A percentile compares a stretch with the other conserved stretches of the same genome.
These are phyloP conservation scores for Tetrao urogallus DNA, from an alignment of 2,113 vertebrate species.

Conservation along the genomic window DNA sequence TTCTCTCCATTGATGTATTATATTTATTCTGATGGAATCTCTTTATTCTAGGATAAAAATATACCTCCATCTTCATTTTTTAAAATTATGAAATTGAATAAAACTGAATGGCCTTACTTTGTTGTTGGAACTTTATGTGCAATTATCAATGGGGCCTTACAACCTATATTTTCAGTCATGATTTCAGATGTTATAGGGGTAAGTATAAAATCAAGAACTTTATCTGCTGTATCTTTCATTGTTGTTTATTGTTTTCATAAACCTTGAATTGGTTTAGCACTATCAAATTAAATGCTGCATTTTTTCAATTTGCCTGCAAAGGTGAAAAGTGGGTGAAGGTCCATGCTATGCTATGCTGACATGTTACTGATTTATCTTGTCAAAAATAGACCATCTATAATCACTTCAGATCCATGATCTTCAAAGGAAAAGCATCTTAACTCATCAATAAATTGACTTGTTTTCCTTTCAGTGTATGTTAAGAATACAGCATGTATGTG, in stretches of 20 bases:
- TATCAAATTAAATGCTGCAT: background rate
- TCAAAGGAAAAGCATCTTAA: background rate
- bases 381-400: background rate
- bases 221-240: background rate
- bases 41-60: conserved; percentile 76
- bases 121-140: conserved; percentile 82
- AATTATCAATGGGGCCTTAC: conserved; percentile 81
- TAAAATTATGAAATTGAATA: conserved; percentile 82
- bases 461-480: background rate
- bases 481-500: background rate
- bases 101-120: conserved; percentile 86
- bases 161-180: conserved; percentile 85
- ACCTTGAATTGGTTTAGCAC: background rate
- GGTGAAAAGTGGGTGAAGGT: background rate
- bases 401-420: background rate
- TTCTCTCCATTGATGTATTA: background rate
- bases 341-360: background rate
- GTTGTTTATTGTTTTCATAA: background rate
- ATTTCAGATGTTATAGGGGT: conserved; percentile 88
- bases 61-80: conserved; percentile 81
- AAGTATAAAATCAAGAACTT: conserved; percentile 29
- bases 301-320: background rate
- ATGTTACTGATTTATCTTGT: background rate
- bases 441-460: background rate
- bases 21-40: background rate